Conservation (phyloP, 1,140 invertebrate species). For the Pararge aegeria region DNA sequence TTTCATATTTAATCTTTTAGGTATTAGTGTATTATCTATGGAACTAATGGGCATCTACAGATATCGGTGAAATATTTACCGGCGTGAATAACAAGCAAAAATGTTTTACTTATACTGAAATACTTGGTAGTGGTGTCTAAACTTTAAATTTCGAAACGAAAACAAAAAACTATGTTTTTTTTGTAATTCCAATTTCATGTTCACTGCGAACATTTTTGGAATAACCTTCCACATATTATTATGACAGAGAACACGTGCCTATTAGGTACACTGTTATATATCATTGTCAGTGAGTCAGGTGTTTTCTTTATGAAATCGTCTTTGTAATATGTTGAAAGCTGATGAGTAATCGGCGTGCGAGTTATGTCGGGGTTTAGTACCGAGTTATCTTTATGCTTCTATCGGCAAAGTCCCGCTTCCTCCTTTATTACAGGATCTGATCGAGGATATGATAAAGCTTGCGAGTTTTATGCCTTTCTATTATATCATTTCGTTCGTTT, state of each 20-base stretch:
- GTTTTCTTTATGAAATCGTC: conserved; percentile 38
- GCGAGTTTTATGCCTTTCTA: conserved; percentile 7
- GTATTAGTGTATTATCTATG: too few relatives aligned
- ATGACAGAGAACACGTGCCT: not conserved
- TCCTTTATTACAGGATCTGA: conserved; percentile 36
- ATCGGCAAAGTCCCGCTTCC: conserved; percentile 42
- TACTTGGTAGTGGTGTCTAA: too few relatives aligned
- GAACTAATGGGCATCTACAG: too few relatives aligned
- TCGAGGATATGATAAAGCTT: conserved; percentile 27
- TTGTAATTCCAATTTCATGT: too few relatives aligned
- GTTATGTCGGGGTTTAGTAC: conserved; percentile 43
- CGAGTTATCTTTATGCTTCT: conserved; percentile 41
- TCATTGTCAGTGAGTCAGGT: conserved; percentile 41
- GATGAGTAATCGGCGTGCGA: conserved; percentile 44
- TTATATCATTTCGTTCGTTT: conserved; percentile 3
- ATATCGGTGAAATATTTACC: too few relatives aligned
- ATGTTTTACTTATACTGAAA: too few relatives aligned
- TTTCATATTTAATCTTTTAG: too few relatives aligned
- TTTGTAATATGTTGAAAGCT: conserved; percentile 44
- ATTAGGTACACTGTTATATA: conserved; percentile 8
- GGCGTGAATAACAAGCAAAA: too few relatives aligned
- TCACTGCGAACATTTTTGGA: too few relatives aligned
- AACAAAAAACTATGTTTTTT: too few relatives aligned
- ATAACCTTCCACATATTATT: not conserved
- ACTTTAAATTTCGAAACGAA: too few relatives aligned